These are phyloP conservation scores for Neolamprologus kungweensis DNA, from an alignment of 2,113 vertebrate genomes.

Conservation along the genomic window DNA sequence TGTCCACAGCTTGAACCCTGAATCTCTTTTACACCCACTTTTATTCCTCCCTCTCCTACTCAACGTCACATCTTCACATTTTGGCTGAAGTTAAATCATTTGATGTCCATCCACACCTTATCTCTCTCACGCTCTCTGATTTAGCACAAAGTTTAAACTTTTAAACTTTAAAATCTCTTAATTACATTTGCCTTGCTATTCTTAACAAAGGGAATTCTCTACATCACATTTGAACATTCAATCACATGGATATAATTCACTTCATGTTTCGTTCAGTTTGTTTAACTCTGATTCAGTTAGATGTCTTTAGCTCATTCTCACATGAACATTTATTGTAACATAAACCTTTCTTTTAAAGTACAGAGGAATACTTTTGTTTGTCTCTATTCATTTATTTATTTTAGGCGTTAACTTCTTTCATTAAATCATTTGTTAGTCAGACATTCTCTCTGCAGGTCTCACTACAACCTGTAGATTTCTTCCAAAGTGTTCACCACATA, in stretches of 20 bases:
- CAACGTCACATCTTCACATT: background rate
- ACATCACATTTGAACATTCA: background rate
- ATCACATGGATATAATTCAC: background rate
- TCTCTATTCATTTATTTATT: background rate
- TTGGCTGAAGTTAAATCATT: background rate
- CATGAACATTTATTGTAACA: background rate
- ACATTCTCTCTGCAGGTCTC: background rate
- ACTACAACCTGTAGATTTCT: too few relatives aligned
- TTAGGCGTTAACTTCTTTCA: background rate
- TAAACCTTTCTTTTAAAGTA: background rate
- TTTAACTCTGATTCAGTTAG: background rate
- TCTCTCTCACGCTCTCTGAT: background rate
- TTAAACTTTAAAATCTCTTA: too few relatives aligned
- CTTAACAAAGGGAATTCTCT: background rate
- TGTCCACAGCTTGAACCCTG: background rate
- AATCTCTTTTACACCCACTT: background rate
- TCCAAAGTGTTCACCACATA: background rate
- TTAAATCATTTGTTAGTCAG: background rate
- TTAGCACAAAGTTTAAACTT: too few relatives aligned
- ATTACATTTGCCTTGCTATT: background rate
- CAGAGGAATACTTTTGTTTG: background rate
- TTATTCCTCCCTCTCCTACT: background rate
- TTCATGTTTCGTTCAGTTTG: background rate
- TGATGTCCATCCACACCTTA: fast-evolving
- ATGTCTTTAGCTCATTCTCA: background rate